Conservation (phyloP, 2,113 vertebrate species). For the Microcebus griseorufus region DNA sequence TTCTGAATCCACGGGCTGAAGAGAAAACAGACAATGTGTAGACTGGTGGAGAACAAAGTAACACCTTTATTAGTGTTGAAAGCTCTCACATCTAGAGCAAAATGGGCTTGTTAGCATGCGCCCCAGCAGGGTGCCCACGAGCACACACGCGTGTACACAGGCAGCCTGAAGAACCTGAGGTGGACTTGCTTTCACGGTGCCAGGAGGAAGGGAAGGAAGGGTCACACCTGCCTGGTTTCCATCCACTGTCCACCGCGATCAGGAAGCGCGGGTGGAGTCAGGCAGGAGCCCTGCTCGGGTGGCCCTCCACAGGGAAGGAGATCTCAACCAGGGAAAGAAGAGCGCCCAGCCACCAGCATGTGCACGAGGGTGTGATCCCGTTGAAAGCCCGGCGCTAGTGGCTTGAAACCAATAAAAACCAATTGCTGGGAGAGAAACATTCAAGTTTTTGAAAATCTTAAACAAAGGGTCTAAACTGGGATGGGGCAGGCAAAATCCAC, state of each 20-base stretch:
- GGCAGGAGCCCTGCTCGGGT: accelerated
- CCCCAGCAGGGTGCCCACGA: accelerated
- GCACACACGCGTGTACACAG: no score
- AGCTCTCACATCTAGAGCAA: neutral
- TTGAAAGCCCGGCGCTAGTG: neutral
- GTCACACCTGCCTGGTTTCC: accelerated
- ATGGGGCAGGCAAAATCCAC: neutral
- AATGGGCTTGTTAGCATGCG: neutral
- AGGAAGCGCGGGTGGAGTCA: neutral
- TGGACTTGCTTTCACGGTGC: neutral
- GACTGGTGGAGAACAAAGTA: neutral
- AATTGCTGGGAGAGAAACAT: neutral
- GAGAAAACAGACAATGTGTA: neutral
- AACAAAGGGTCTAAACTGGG: neutral
- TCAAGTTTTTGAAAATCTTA: neutral
- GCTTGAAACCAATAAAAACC: neutral
- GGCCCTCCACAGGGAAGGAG: accelerated
- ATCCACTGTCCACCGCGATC: accelerated
- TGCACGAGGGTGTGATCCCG: neutral
- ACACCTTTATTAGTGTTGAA: neutral
- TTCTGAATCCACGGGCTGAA: neutral
- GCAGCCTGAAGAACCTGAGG: neutral
- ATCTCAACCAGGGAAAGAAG: accelerated
- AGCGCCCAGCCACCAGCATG: accelerated
- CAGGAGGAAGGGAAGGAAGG: neutral